Base-by-base conservation (phyloP, 2,888 invertebrate species). In the Cynaeus angustus region DNA sequence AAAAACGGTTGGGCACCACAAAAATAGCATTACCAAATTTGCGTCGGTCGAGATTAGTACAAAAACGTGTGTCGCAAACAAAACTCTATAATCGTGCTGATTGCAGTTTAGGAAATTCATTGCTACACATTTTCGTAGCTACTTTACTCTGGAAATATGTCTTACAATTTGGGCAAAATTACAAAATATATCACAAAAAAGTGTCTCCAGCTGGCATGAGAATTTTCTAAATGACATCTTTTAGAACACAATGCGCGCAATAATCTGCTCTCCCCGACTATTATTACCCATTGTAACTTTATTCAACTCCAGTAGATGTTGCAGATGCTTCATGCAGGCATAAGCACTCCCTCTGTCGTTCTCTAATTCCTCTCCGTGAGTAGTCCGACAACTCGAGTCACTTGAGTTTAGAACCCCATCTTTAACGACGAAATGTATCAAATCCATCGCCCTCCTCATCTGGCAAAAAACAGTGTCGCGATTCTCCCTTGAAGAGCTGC, bases 391-490 rank as follows among this genome's bases (percentile, higher is more conserved):
- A 53, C 65, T 72, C 46, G 86, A 83, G 70, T 85, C 86, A 75
- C 84, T 84, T 71, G 88, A 86, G 81, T 90, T 89, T 83, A 94
- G 87, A 43, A 97, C 93, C n/a, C 98, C 98, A 85, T 99, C 98
- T 80, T 97, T 95, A 50, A 98, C 96, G 70, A 99, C 97, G 85
- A 95, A 96, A 86, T 98, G 98, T 78, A 99, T 96, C 74, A 98
- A 90, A 87, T 99, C 98, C 92, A 99, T 95, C 16, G 99, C 97
- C 73, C 97, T 90, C 71, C 98, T 89, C 94, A 99, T 99, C 86
- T 98, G 97, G 83, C 96, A 96, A 87, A 99, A 99, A 48, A 99
- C 98, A 0, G 98, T 98, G 85, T 99, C 98, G 6, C 99, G 90
- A 85, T 98, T 99, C 85, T 97, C 97, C 74, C 95, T 90, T 0